A percentile compares a stretch with the other conserved stretches of the same genome.
Evolutionary conservation across 2,113 vertebrate species (phyloP).

Genomic region (Rhynchomys soricoides): DNA sequence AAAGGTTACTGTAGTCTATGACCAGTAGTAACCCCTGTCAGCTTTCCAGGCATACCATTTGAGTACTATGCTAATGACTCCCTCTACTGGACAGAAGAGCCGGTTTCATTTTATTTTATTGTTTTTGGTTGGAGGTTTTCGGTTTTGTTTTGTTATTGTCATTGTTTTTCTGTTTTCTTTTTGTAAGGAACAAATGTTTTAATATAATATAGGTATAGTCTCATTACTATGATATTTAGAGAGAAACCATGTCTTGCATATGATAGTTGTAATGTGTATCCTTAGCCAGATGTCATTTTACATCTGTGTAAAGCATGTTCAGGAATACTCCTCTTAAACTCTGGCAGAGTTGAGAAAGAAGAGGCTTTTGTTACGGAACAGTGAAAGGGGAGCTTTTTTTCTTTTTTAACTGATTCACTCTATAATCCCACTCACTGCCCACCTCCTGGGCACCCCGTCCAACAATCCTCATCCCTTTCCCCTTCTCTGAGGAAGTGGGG

Average conservation of each 20-base stretch:
- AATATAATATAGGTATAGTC: not conserved
- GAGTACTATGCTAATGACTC: constrained; percentile 46
- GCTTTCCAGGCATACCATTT: not conserved
- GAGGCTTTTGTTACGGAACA: constrained; percentile 16
- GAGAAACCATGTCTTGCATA: constrained; percentile 10
- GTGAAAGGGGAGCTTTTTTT: not conserved
- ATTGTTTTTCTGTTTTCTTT: not conserved
- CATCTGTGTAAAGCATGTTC: constrained; percentile 21
- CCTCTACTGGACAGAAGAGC: constrained; percentile 82
- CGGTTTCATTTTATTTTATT: fast-evolving
- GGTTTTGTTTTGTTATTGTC: not conserved
- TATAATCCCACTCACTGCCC: too few species aligned
- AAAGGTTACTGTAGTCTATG: constrained; percentile 86
- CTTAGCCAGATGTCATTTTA: constrained; percentile 13
- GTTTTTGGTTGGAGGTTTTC: not conserved
- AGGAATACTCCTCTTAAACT: constrained; percentile 35
- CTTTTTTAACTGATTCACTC: too few species aligned
- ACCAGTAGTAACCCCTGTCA: constrained; percentile 86
- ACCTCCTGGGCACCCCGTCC: too few species aligned
- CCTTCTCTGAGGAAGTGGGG: too few species aligned
- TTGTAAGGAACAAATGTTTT: not conserved
- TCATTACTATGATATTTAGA: constrained; percentile 48
- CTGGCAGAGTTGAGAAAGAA: not conserved
- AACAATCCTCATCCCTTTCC: too few species aligned
- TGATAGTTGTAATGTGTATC: not conserved